Conservation (phyloP, 2,113 vertebrate species). For the human region GRCh38 chr18:58829501-58830000, state of each 20-base stretch:
- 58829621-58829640: not conserved
- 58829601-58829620: constrained; percentile 12
- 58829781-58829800: not conserved
- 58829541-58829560: not conserved
- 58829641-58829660: not conserved
- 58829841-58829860: accelerated
- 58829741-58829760: not conserved
- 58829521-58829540: not conserved
- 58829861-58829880: not conserved
- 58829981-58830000: no score
- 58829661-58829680: not conserved
- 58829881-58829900: no score
- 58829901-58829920: no score
- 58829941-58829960: no score
- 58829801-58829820: not conserved
- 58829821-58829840: not conserved
- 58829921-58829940: no score
- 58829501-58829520: not conserved
- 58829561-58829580: not conserved
- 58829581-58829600: not conserved
- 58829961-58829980: no score
- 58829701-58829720: not conserved
- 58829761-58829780: not conserved
- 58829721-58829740: not conserved
- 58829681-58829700: not conserved